Evolutionary conservation across 1,140 invertebrate genomes (phyloP).

Genomic region (Aphelenchoides fujianensis): DNA sequence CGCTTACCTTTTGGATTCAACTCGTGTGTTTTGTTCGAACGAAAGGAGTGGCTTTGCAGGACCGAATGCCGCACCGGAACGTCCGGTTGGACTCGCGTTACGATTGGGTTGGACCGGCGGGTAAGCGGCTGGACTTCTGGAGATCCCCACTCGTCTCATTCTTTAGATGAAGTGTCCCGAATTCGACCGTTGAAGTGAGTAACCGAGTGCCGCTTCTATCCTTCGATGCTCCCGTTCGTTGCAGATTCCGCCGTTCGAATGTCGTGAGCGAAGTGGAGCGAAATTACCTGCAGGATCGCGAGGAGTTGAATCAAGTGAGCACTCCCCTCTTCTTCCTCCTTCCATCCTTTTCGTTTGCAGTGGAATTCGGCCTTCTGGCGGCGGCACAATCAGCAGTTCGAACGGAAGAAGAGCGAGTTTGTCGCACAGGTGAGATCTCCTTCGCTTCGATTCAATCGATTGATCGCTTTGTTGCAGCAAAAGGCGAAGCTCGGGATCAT

Average conservation of each 20-base stretch:
- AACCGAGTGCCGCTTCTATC: no score
- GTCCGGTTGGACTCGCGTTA: conserved; percentile 48
- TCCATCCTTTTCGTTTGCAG: not conserved
- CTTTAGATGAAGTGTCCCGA: conserved; percentile 49
- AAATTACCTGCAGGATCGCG: conserved; percentile 42
- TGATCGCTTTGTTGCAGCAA: conserved; percentile 47
- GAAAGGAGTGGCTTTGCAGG: no score
- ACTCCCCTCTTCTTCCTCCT: conserved; percentile 36
- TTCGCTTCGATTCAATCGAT: not conserved
- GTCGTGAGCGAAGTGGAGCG: conserved; percentile 48
- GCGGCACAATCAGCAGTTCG: conserved; percentile 50
- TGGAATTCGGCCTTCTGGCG: conserved; percentile 54
- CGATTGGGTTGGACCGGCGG: conserved; percentile 59
- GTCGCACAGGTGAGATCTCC: conserved; percentile 34
- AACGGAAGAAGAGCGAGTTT: conserved; percentile 44
- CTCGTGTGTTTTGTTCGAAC: no score
- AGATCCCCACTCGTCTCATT: no score
- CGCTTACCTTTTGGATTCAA: no score
- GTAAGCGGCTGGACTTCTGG: no score
- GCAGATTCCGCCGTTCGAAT: conserved; percentile 48
- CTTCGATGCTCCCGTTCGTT: no score
- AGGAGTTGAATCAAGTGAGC: conserved; percentile 53
- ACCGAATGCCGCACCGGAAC: conserved; percentile 13
- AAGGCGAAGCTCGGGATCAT: conserved; percentile 47
- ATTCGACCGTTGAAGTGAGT: conserved; percentile 52